phyloP scores from a whole-genome alignment of 2,113 vertebrate species.

The Tympanuchus pallidicinctus region DNA sequence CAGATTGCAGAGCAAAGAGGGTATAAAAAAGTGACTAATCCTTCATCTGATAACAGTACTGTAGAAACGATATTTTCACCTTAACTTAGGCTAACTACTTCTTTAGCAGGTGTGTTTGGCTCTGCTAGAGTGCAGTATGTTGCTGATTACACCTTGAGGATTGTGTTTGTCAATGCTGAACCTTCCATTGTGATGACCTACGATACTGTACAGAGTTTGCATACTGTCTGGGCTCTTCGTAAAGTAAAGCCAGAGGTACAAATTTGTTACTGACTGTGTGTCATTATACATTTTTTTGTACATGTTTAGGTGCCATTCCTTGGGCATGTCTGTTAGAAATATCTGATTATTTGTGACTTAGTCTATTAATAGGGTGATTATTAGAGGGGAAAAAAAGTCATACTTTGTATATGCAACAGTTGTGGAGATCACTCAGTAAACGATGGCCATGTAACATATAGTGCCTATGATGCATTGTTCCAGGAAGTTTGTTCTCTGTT shows the following conservation, averaged over 20 bases:
- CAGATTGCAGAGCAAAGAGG: fast-evolving
- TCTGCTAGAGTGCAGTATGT: conserved; percentile 89
- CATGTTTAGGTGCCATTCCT: fast-evolving
- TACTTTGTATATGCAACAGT: not conserved
- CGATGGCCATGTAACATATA: not conserved
- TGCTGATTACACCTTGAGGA: conserved; percentile 86
- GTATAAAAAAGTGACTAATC: not conserved
- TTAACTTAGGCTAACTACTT: not conserved
- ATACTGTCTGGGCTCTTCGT: conserved; percentile 91
- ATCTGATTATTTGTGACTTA: not conserved
- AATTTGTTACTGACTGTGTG: not conserved
- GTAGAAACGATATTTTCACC: not conserved
- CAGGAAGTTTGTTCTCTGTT: not conserved
- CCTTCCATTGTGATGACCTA: conserved; percentile 95
- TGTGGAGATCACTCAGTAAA: not conserved
- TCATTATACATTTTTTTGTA: fast-evolving
- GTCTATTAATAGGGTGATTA: not conserved
- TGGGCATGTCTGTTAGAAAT: not conserved
- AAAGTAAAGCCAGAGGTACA: conserved; percentile 90
- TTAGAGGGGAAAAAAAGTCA: not conserved
- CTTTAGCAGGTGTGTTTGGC: conserved; percentile 82
- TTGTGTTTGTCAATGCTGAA: conserved; percentile 87
- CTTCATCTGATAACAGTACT: fast-evolving
- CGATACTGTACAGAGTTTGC: conserved; percentile 88
- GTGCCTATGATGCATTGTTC: not conserved